These are phyloP conservation scores for Diphyllodes magnificus DNA, from an alignment of 2,113 vertebrate species.

Conservation along the genomic window DNA sequence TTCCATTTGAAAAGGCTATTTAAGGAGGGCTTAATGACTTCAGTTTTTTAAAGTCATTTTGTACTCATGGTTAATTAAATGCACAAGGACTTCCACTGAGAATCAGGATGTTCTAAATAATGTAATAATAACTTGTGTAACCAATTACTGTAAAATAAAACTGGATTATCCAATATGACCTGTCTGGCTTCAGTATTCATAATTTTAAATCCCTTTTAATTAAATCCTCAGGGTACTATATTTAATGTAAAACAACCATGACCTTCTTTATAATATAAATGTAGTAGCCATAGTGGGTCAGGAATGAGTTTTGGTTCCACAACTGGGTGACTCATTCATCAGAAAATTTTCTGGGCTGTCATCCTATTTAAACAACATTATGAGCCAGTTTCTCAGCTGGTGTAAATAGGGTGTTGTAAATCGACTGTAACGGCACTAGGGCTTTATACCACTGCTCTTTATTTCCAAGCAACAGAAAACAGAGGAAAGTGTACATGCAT, in stretches of 20 bases:
- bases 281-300: constrained; percentile 7
- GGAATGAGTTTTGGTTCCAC: constrained; percentile 24
- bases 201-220: constrained; percentile 64
- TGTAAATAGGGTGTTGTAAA: neutral
- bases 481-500: neutral
- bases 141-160: constrained; percentile 68
- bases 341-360: constrained; percentile 19
- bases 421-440: neutral
- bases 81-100: constrained; percentile 35
- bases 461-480: neutral
- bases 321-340: constrained; percentile 15
- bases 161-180: constrained; percentile 49
- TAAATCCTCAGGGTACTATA: constrained; percentile 49
- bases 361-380: neutral
- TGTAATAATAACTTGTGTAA: constrained; percentile 55
- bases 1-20: constrained; percentile 23
- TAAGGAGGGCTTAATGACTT: constrained; percentile 6
- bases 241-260: neutral
- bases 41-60: constrained; percentile 28
- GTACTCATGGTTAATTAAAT: constrained; percentile 43
- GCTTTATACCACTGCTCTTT: neutral
- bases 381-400: neutral
- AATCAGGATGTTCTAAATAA: constrained; percentile 44
- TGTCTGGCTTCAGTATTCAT: constrained; percentile 19
- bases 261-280: constrained; percentile 31